Base-by-base conservation (phyloP, 2,797 vertebrate genomes). In the Phrynocephalus guinanensis region DNA sequence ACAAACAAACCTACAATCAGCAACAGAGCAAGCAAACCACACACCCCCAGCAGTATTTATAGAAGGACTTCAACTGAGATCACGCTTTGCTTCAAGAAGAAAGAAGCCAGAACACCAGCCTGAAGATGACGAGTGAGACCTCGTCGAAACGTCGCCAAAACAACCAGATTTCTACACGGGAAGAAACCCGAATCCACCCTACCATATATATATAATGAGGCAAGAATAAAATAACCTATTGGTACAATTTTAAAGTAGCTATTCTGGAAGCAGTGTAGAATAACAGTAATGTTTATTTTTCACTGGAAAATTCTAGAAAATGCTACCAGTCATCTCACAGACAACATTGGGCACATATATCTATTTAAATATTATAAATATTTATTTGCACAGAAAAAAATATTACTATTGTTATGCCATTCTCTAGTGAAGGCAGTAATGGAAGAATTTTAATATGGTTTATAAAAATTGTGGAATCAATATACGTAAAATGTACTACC, bases 191-290 rank as follows among this genome's bases (percentile, higher is more conserved):
- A n/a, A n/a, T n/a, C n/a, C n/a, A n/a, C n/a, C n/a, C n/a, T n/a
- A n/a, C n/a, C n/a, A n/a, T n/a, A n/a, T n/a, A n/a, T n/a, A n/a
- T n/a, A n/a, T n/a, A n/a, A 24, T 70, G 68, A 87, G 7, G 13
- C 1, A n/a, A 38, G 11, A 5, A 56, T 77, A 77, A 67, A 20
- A 20, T 87, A 18, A 76, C 44, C 60, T 52, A 67, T 56, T 78
- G 73, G 73, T 26, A 63, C 60, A 48, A 60, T 82, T 82, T 76
- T 33, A 87, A 68, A 82, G 76, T 68, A 60, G 50, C 18, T 24
- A 20, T 13, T n/a, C 28, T 68, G 50, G 73, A 78, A 70, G 70
- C 83, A 77, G 50, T 77, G 26, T 33, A 8, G 33, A 18, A 1
- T 26, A n/a, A 13, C 7, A 33, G 24, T 50, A 5, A 52, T 6